Evolutionary conservation across 2,113 vertebrate species (phyloP), one percentile per base, ranked within the genome.

Genomic region (Gorsachius goisagi): DNA sequence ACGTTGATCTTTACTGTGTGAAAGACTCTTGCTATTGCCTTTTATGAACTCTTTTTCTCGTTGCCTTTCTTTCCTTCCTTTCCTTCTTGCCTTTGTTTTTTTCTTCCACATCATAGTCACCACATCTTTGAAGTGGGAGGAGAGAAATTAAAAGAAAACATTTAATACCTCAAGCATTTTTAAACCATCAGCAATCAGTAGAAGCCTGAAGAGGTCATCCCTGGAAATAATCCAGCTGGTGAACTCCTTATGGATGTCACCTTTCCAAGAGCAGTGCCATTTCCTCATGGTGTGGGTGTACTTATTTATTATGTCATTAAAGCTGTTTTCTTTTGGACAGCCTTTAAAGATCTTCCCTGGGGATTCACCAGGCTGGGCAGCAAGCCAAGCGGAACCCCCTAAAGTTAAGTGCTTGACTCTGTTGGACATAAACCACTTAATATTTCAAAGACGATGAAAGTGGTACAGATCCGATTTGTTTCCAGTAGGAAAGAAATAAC

Each of bases 251-350:
- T 35, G 35, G n/a, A 74, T 77, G 71, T 92, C 85, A 89, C 80
- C 71, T 88, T 47, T 77, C 67, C 39, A 49, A 94, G 89, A 93
- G 69, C 58, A 67, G 23, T 67, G 71, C 76, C 39, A 69, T 96
- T 97, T 95, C 69, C 89, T 88, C 59, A 39, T 88, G 73, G 81
- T 45, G 85, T 92, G 88, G 79, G 73, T 85, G 84, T 85, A 81
- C 68, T 95, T 96, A 77, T 95, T 97, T 97, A 93, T 93, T 89
- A 83, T 89, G 78, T 75, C 88, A 90, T 96, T 97, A 89, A 96
- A 93, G 33, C 59, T 95, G 68, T 93, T 97, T 95, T 96, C 87
- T 83, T 97, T 94, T 2, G 5, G 85, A 22, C 64, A 89, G 59
- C 76, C 89, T 92, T 89, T 90, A 84, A 94, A 85, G 69, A 90